phyloP scores from a whole-genome alignment of 2,113 vertebrate genomes.

The Petromus typicus region DNA sequence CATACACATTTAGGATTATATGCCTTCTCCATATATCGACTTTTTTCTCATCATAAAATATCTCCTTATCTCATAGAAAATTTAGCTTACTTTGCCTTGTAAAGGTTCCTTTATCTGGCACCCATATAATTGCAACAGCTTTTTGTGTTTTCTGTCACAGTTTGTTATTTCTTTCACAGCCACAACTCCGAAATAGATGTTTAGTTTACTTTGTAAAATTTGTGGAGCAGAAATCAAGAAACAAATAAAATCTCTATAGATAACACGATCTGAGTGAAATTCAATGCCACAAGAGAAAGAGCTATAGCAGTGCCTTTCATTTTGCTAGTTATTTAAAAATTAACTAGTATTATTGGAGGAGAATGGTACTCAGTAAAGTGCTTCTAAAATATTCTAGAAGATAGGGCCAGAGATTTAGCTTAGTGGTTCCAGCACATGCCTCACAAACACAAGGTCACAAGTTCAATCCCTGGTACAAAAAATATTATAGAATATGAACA shows the following conservation, averaged over 20 bases:
- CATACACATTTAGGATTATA: slow-evolving; percentile 4
- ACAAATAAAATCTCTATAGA: slow-evolving; percentile 12
- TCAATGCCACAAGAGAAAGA: slow-evolving; percentile 18
- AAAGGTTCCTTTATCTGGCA: slow-evolving; percentile 12
- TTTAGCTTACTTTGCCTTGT: background rate
- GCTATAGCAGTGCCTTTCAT: background rate
- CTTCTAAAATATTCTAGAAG: background rate
- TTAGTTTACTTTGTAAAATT: slow-evolving; percentile 42
- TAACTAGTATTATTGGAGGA: background rate
- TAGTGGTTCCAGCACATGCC: too few relatives aligned
- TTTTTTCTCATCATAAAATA: background rate
- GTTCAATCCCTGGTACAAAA: background rate
- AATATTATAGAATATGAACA: background rate
- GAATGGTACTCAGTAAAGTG: background rate
- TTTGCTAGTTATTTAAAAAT: slow-evolving; percentile 25
- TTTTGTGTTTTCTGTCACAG: background rate
- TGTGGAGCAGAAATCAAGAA: slow-evolving; percentile 22
- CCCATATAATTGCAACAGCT: background rate
- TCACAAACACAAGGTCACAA: too few relatives aligned
- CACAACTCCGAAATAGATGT: slow-evolving; percentile 1
- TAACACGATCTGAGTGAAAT: slow-evolving; percentile 13
- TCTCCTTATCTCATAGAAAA: background rate
- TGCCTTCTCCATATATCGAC: slow-evolving; percentile 1
- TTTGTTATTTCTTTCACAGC: background rate
- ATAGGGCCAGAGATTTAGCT: too few relatives aligned